Evolutionary conservation across 2,888 invertebrate genomes (phyloP).

Genomic region (Apeira syringaria): DNA sequence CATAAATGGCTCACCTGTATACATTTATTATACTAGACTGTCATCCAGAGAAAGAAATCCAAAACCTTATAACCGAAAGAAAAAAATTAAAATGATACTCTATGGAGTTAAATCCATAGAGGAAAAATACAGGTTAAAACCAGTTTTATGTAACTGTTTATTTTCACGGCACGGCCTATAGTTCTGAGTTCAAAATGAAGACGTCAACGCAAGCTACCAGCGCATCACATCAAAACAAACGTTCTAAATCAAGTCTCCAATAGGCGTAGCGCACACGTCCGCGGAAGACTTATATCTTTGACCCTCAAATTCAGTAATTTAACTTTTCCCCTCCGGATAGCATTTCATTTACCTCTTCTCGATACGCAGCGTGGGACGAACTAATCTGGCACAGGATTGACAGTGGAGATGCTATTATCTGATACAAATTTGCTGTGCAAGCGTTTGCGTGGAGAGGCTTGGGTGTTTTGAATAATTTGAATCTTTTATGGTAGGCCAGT

Average conservation of each 20-base stretch:
- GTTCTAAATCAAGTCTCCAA: conserved; percentile 70
- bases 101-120: too few relatives aligned
- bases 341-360: conserved; percentile 84
- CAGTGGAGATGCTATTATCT: conserved; percentile 45
- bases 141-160: too few relatives aligned
- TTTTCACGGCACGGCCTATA: too few relatives aligned
- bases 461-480: conserved; percentile 5
- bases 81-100: too few relatives aligned
- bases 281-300: conserved; percentile 79
- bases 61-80: too few relatives aligned
- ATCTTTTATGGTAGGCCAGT: neutral
- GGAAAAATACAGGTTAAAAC: too few relatives aligned
- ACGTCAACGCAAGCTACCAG: conserved; percentile 1
- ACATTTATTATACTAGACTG: too few relatives aligned
- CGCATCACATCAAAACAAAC: conserved; percentile 37
- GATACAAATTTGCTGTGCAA: conserved; percentile 19
- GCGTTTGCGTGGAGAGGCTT: conserved; percentile 16
- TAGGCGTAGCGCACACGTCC: conserved; percentile 55
- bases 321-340: conserved; percentile 84
- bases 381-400: conserved; percentile 70
- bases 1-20: too few relatives aligned
- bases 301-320: conserved; percentile 84
- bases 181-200: neutral
- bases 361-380: conserved; percentile 83
- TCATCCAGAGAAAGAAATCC: too few relatives aligned